Conservation (phyloP, 2,888 invertebrate species). For the Acrocyrtus sp. region DNA sequence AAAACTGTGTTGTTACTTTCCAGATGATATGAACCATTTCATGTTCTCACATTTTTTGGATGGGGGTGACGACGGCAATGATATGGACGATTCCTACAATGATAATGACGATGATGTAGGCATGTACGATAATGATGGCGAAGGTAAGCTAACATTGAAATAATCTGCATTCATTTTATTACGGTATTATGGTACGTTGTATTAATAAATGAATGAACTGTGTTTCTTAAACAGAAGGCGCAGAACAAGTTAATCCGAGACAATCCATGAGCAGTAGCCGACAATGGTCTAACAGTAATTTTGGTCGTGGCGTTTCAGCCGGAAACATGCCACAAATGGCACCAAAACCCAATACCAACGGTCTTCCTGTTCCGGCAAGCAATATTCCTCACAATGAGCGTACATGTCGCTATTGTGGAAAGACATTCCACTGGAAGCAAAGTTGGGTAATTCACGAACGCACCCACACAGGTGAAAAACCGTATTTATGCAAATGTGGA, state of each 20-base stretch:
- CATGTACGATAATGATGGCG: slow-evolving; percentile 11
- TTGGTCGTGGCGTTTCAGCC: not conserved
- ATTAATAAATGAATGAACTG: too few relatives aligned
- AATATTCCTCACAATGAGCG: slow-evolving; percentile 38
- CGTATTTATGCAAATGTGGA: slow-evolving; percentile 48
- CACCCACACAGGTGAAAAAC: slow-evolving; percentile 53
- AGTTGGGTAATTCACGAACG: slow-evolving; percentile 51
- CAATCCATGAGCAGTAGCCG: too few relatives aligned
- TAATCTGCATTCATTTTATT: too few relatives aligned
- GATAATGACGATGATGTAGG: slow-evolving; percentile 33
- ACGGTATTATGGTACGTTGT: too few relatives aligned
- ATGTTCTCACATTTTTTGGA: slow-evolving; percentile 53
- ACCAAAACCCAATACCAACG: too few relatives aligned
- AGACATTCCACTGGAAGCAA: slow-evolving; percentile 55
- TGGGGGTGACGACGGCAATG: slow-evolving; percentile 23
- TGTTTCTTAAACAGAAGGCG: too few relatives aligned
- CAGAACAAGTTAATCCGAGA: too few relatives aligned
- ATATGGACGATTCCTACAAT: slow-evolving; percentile 36
- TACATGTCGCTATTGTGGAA: slow-evolving; percentile 44
- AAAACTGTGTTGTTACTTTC: too few relatives aligned
- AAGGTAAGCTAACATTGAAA: slow-evolving; percentile 18
- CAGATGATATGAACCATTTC: slow-evolving; percentile 34
- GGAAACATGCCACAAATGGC: slow-evolving; percentile 13
- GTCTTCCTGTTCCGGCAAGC: slow-evolving; percentile 13
- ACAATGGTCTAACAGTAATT: not conserved